Evolutionary conservation across 2,113 vertebrate genomes (phyloP).

Genomic region (Podilymbus podiceps): DNA sequence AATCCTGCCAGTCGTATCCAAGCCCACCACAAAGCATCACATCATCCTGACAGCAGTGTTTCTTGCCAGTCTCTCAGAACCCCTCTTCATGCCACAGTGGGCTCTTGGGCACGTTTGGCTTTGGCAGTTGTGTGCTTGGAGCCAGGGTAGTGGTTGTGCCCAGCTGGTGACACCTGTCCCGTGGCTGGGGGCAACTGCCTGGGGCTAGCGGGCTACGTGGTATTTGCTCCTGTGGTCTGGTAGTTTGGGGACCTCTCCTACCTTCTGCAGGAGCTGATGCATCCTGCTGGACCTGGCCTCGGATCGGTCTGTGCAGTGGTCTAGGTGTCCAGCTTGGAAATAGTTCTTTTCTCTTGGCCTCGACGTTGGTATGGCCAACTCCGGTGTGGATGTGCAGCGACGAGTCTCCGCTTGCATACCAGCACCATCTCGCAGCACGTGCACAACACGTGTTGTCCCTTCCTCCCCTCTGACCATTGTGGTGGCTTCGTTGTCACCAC

Average conservation of each 20-base stretch:
- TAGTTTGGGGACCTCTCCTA: background rate
- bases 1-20: background rate
- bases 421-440: background rate
- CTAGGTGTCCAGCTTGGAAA: background rate
- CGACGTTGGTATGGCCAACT: background rate
- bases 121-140: background rate
- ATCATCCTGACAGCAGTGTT: background rate
- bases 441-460: background rate
- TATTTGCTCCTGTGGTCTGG: background rate
- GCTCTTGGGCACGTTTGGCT: background rate
- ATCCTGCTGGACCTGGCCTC: background rate
- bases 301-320: background rate
- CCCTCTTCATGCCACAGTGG: accelerated
- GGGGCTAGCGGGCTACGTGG: background rate
- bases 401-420: background rate
- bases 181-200: background rate
- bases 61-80: background rate
- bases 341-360: accelerated
- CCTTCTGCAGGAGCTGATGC: background rate
- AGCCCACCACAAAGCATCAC: background rate
- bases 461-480: background rate
- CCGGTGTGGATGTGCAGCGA: background rate
- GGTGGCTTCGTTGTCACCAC: background rate
- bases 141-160: background rate
- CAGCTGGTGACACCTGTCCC: background rate